phyloP scores from a whole-genome alignment of 2,797 vertebrate species.

The Melanotaenia maccullochi region DNA sequence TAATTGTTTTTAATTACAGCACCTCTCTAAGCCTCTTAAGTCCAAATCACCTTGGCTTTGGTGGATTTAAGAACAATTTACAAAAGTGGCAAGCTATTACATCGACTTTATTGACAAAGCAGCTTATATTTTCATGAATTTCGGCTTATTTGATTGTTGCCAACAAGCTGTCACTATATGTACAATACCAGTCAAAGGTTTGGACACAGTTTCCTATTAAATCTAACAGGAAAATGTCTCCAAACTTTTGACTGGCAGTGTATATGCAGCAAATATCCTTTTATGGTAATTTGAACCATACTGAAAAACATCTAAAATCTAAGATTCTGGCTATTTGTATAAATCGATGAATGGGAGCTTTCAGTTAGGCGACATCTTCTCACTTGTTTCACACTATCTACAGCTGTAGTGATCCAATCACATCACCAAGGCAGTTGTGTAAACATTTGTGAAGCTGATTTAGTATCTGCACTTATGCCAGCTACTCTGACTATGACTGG shows the following conservation, averaged over 20 bases:
- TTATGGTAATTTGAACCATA: slow-evolving; percentile 19
- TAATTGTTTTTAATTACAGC: slow-evolving; percentile 58
- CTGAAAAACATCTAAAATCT: slow-evolving; percentile 22
- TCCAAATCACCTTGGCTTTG: slow-evolving; percentile 46
- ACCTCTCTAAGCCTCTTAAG: slow-evolving; percentile 30
- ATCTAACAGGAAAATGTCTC: too few relatives aligned
- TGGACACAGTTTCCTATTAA: too few relatives aligned
- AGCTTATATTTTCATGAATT: slow-evolving; percentile 35
- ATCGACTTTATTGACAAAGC: slow-evolving; percentile 17
- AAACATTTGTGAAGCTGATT: slow-evolving; percentile 57
- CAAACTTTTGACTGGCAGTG: background rate
- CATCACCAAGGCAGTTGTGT: slow-evolving; percentile 35
- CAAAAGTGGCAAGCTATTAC: slow-evolving; percentile 28
- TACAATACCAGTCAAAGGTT: too few relatives aligned
- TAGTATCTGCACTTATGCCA: slow-evolving; percentile 48
- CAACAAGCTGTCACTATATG: background rate
- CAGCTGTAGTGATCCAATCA: slow-evolving; percentile 22
- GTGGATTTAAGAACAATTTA: slow-evolving; percentile 51
- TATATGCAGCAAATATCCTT: background rate
- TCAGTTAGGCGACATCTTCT: slow-evolving; percentile 22
- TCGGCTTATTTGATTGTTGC: background rate
- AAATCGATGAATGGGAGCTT: slow-evolving; percentile 28
- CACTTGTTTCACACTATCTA: slow-evolving; percentile 15
- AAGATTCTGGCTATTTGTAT: slow-evolving; percentile 22
- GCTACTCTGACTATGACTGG: slow-evolving; percentile 48